Evolutionary conservation across 2,888 invertebrate species (phyloP).

Genomic region (Mesodorylaimus sp.): DNA sequence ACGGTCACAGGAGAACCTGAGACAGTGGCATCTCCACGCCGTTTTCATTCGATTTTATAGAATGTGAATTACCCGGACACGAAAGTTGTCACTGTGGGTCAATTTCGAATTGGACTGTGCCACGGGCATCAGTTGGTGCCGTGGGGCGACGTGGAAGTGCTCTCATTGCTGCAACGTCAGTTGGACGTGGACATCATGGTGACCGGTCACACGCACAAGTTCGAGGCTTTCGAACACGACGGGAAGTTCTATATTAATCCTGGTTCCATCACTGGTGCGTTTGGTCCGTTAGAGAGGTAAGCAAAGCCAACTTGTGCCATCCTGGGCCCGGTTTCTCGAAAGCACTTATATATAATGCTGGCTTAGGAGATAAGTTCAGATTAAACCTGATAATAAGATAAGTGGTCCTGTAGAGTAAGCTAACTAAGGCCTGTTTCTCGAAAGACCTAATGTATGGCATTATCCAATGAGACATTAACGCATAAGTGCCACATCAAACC

Average conservation of each 20-base stretch:
- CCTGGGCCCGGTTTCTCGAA: too few relatives aligned
- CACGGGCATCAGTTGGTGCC: constrained; percentile 98
- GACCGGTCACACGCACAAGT: constrained; percentile 93
- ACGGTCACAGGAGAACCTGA: too few relatives aligned
- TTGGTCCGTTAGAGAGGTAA: constrained; percentile 73
- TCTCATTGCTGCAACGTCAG: constrained; percentile 82
- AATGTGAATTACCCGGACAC: constrained; percentile 70
- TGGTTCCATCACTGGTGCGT: constrained; percentile 94
- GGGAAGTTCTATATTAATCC: constrained; percentile 98
- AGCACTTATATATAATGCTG: too few relatives aligned
- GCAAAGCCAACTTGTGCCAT: constrained; percentile 17
- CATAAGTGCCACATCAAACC: too few relatives aligned
- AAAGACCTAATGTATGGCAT: too few relatives aligned
- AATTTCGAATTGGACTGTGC: constrained; percentile 87
- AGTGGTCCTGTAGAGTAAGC: too few relatives aligned
- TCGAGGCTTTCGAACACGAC: constrained; percentile 93
- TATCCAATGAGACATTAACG: too few relatives aligned
- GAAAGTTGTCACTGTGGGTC: constrained; percentile 94
- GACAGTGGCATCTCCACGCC: too few relatives aligned
- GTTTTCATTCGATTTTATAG: constrained; percentile 36
- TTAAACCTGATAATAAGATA: too few relatives aligned
- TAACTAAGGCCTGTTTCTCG: too few relatives aligned
- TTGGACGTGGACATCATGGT: constrained; percentile 95
- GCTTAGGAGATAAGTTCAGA: too few relatives aligned
- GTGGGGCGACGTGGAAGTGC: constrained; percentile 54